Base-by-base conservation (phyloP, 2,797 vertebrate species). In the Macropus fuliginosus region DNA sequence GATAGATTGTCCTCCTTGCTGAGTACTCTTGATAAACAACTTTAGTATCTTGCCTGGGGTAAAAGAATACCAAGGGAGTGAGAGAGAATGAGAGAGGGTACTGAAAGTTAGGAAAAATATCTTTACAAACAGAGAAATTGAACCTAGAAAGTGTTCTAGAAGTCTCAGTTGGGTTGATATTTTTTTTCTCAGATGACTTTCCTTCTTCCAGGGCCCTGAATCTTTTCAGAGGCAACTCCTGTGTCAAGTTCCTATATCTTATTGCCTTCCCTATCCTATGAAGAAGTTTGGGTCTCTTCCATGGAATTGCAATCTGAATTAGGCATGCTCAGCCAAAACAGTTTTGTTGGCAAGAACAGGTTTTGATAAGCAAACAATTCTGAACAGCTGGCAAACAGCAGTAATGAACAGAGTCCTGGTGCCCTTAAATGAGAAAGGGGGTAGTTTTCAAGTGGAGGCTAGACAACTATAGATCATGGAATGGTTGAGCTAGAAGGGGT, bases 341-440 rank as follows among this genome's bases (percentile, higher is more conserved):
- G 46, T 94, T 92, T 57, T 91, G 81, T 90, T 62, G 57, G 91
- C 91, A 56, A 92, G 91, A 46, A 95, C 34, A 50, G 91, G 16
- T 21, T 93, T 55, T 95, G 52, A 87, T 92, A 24, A 93, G 55
- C 81, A 89, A 91, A 95, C 94, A 96, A 91, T 91, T 97, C 93
- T 55, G 91, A 3, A 9, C 74, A 40, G 95, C 94, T 97, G 96
- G 90, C 92, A 56, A 94, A 27, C 55, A 94, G 91, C 62, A 95
- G 91, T 95, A 93, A 91, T 94, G 55, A 56, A 59, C 50, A 28
- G 66, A 55, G 93, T 54, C 55, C 54, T 54, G 27, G 40, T 87
- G 92, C 87, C 74, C 18, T 54, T 92, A 92, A 96, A 87, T 94
- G 94, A 55, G 95, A 92, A 93, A 94, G 54, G 46, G 9, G 3